Conservation (phyloP, 2,888 invertebrate genomes). For the Catocala fraxini region DNA sequence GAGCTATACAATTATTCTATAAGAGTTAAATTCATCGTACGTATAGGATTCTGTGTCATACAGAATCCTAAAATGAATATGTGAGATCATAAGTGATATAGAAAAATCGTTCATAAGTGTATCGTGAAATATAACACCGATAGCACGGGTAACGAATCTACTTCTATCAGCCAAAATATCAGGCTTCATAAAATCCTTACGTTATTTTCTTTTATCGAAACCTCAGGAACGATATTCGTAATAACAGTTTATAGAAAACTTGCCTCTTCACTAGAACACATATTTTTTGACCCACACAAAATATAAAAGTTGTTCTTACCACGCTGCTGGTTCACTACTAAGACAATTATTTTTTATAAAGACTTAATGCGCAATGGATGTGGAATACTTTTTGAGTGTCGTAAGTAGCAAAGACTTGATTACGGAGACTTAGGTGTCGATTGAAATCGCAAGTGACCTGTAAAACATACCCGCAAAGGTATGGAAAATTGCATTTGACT, state of each 20-base stretch:
- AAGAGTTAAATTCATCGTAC: too few relatives aligned
- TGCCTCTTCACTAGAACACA: not conserved
- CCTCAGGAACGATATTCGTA: slow-evolving; percentile 19
- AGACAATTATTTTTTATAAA: not conserved
- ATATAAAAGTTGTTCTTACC: not conserved
- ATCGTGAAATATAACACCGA: too few relatives aligned
- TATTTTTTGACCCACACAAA: not conserved
- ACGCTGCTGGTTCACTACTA: not conserved
- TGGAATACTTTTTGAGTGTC: not conserved
- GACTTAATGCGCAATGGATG: not conserved
- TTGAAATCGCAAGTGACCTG: slow-evolving; percentile 40
- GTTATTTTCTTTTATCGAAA: slow-evolving; percentile 16
- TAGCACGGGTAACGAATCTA: not conserved
- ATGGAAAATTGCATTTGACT: slow-evolving; percentile 31
- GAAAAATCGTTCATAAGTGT: too few relatives aligned
- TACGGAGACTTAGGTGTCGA: slow-evolving; percentile 20
- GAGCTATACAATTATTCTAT: too few relatives aligned
- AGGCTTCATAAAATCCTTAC: slow-evolving; percentile 9
- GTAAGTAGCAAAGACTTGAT: not conserved
- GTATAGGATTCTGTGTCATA: too few relatives aligned
- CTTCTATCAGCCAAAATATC: not conserved
- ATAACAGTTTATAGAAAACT: slow-evolving; percentile 33
- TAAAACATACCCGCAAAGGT: slow-evolving; percentile 31
- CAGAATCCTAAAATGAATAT: too few relatives aligned
- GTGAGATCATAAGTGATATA: too few relatives aligned